Percentiles rank a stretch among this genome's conserved stretches.
These are phyloP conservation scores for Drosophila sordidula DNA, from an alignment of 2,888 invertebrate species.

Conservation along the genomic window DNA sequence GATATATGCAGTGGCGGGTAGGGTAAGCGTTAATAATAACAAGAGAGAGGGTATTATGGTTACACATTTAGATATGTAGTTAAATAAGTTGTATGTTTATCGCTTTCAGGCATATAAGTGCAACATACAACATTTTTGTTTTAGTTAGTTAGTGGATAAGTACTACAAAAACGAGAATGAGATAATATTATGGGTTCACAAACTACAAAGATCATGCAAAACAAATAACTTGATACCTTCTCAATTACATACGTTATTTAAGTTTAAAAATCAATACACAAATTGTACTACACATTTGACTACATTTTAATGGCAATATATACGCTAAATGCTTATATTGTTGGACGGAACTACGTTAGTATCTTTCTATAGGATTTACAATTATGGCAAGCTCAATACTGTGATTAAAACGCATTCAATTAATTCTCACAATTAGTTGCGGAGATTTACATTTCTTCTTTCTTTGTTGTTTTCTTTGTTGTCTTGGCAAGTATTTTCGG, in stretches of 20 bases:
- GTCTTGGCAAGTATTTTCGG: conserved; percentile 61
- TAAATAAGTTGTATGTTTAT: conserved; percentile 18
- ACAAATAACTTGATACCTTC: conserved; percentile 52
- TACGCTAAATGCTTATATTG: conserved; percentile 43
- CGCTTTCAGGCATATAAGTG: background rate
- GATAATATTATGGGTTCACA: conserved; percentile 16
- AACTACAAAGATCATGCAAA: conserved; percentile 82
- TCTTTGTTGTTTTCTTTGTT: conserved; percentile 15
- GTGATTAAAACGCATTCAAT: conserved; percentile 35
- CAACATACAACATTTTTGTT: conserved; percentile 13
- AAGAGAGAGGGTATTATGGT: conserved; percentile 81
- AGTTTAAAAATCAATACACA: conserved; percentile 36
- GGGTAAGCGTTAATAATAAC: conserved; percentile 82
- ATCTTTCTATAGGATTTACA: conserved; percentile 44
- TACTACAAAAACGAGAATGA: conserved; percentile 22
- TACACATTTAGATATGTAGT: conserved; percentile 76
- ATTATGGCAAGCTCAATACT: conserved; percentile 78
- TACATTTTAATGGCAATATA: conserved; percentile 60
- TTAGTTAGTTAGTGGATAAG: conserved; percentile 44
- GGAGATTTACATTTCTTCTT: background rate
- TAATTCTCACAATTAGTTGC: conserved; percentile 52
- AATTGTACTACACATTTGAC: conserved; percentile 52
- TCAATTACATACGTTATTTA: conserved; percentile 25
- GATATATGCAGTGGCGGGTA: conserved; percentile 81
- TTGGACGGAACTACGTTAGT: conserved; percentile 63